Percentiles rank a stretch among this genome's conserved stretches.
These are phyloP conservation scores for Zhuqinia jingwanae DNA, from an alignment of 2,888 invertebrate genomes.

Conservation along the genomic window DNA sequence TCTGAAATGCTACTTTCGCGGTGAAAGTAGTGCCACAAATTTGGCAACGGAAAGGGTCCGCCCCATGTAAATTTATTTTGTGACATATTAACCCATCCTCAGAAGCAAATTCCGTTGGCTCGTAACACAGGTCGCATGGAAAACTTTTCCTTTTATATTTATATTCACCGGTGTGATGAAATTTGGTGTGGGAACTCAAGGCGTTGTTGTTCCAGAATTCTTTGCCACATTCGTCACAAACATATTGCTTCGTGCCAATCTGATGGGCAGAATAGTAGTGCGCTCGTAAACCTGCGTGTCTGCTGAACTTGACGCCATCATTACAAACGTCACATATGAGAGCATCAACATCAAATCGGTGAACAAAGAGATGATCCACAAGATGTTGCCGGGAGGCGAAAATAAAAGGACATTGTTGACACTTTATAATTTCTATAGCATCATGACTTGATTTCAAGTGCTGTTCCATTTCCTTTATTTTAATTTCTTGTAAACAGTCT, in stretches of 20 bases:
- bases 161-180: background rate
- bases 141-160: background rate
- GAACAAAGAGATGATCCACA: background rate
- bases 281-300: background rate
- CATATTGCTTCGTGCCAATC: background rate
- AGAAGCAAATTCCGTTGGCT: background rate
- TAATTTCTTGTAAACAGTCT: background rate
- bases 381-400: background rate
- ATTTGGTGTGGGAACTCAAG: background rate
- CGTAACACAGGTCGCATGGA: background rate
- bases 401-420: background rate
- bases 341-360: background rate
- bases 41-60: background rate
- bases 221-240: background rate
- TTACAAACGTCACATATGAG: constrained; percentile 18
- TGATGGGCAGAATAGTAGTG: constrained; percentile 1
- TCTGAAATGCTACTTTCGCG: background rate
- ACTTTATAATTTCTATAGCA: background rate
- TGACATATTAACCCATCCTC: background rate
- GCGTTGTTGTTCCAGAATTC: background rate
- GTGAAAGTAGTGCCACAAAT: background rate
- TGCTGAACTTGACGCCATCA: background rate
- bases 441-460: background rate
- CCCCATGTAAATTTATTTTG: background rate
- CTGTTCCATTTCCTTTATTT: background rate